Percentiles rank a stretch among this genome's conserved stretches.
Evolutionary conservation across 2,888 invertebrate genomes (phyloP).

Genomic region (Cyclophora punctaria): DNA sequence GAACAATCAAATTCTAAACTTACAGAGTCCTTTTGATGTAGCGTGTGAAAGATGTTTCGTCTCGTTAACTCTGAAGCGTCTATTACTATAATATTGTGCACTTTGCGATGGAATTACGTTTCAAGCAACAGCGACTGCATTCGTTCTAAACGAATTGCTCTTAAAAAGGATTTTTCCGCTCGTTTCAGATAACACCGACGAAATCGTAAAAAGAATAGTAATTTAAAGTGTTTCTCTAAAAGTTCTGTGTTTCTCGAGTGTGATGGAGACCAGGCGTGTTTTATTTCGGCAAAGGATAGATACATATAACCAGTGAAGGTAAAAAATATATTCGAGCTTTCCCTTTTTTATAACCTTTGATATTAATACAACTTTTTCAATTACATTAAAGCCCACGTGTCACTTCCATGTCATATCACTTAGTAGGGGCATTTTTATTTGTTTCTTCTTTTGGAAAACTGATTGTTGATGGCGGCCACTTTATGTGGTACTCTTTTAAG

Average conservation of each 20-base stretch:
- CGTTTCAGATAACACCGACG: conserved; percentile 53
- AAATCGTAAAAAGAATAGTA: conserved; percentile 24
- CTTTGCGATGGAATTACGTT: neutral
- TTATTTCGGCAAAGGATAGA: conserved; percentile 34
- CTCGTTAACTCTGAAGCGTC: too few species aligned
- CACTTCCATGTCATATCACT: neutral
- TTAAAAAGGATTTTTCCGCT: conserved; percentile 43
- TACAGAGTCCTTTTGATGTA: too few species aligned
- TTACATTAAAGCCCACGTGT: too few species aligned
- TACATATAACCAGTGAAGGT: conserved; percentile 45
- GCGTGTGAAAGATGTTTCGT: too few species aligned
- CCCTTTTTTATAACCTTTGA: neutral
- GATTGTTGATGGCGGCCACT: too few species aligned
- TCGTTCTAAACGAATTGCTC: conserved; percentile 4
- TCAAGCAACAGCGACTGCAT: conserved; percentile 18
- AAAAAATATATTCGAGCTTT: conserved; percentile 10
- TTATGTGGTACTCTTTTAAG: too few species aligned
- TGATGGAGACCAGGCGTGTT: conserved; percentile 45
- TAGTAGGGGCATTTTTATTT: neutral
- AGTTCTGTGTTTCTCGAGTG: conserved; percentile 28
- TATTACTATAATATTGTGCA: neutral
- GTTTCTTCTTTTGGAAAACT: neutral
- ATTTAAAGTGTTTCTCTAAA: conserved; percentile 26
- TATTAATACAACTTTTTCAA: neutral
- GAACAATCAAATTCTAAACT: too few species aligned